Percentiles rank a stretch among this genome's conserved stretches.
Evolutionary conservation across 2,113 vertebrate species (phyloP).

Genomic region (Leuciscus idus): DNA sequence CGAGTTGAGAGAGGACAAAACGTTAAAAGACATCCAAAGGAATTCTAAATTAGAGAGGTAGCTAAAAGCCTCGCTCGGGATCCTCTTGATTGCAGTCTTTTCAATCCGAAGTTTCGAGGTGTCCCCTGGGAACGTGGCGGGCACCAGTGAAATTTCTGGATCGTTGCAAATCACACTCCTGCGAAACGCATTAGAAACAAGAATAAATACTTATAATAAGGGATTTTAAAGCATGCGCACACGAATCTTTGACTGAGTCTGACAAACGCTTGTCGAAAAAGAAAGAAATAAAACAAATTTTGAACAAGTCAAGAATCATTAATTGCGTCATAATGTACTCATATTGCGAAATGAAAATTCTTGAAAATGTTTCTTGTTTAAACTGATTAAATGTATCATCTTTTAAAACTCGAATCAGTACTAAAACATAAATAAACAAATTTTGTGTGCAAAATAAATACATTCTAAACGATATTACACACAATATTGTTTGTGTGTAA

Average conservation of each 20-base stretch:
- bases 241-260: not conserved
- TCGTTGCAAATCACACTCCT: constrained; percentile 95
- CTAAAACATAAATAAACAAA: not conserved
- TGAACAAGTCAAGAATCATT: not conserved
- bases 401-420: not conserved
- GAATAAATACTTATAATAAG: not conserved
- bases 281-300: not conserved
- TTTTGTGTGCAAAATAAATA: not conserved
- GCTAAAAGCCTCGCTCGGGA: constrained; percentile 87
- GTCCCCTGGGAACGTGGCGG: constrained; percentile 85
- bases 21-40: constrained; percentile 96
- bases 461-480: not conserved
- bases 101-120: constrained; percentile 90
- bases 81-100: constrained; percentile 87
- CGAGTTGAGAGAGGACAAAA: constrained; percentile 78
- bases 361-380: not conserved
- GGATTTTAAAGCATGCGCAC: constrained; percentile 4
- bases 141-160: constrained; percentile 89
- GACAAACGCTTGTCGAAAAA: not conserved
- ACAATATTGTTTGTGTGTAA: not conserved
- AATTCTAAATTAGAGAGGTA: constrained; percentile 87
- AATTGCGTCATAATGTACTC: not conserved
- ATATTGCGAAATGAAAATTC: not conserved
- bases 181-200: constrained; percentile 37
- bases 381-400: not conserved